These are phyloP conservation scores for Drosophila vallismaia DNA, from an alignment of 2,888 invertebrate species.

Conservation along the genomic window DNA sequence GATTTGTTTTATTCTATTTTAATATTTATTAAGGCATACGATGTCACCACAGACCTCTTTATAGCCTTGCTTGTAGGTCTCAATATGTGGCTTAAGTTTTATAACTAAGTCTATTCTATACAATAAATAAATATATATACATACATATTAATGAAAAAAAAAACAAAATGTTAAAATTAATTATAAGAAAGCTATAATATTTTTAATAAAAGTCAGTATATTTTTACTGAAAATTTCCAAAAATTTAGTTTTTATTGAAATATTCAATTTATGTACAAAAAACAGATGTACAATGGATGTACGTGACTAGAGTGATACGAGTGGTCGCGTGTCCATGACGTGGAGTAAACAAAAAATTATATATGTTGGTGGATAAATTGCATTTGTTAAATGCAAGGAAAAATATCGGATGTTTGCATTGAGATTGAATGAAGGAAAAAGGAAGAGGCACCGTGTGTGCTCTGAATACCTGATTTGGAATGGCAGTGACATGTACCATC, in stretches of 20 bases:
- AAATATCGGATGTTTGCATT: conserved; percentile 36
- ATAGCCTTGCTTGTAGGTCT: too few relatives aligned
- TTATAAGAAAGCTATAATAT: too few relatives aligned
- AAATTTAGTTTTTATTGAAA: neutral
- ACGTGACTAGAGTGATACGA: conserved; percentile 65
- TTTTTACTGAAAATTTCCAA: neutral
- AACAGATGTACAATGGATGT: conserved; percentile 3
- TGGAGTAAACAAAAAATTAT: conserved; percentile 45
- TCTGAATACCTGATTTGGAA: conserved; percentile 26
- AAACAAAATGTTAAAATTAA: too few relatives aligned
- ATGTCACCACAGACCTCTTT: too few relatives aligned
- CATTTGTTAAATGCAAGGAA: conserved; percentile 54
- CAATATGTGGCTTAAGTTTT: too few relatives aligned
- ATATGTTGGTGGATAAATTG: conserved; percentile 41
- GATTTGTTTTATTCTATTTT: too few relatives aligned
- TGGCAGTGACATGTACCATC: conserved; percentile 13
- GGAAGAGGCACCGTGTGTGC: conserved; percentile 19
- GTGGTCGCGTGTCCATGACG: conserved; percentile 10
- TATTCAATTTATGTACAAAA: neutral
- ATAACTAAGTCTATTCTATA: too few relatives aligned
- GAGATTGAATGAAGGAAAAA: conserved; percentile 21
- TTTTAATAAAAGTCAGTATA: too few relatives aligned
- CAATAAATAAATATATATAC: too few relatives aligned
- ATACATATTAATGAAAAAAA: too few relatives aligned
- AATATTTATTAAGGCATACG: too few relatives aligned